phyloP scores from a whole-genome alignment of 2,113 vertebrate species.

The Stegostoma tigrinum region DNA sequence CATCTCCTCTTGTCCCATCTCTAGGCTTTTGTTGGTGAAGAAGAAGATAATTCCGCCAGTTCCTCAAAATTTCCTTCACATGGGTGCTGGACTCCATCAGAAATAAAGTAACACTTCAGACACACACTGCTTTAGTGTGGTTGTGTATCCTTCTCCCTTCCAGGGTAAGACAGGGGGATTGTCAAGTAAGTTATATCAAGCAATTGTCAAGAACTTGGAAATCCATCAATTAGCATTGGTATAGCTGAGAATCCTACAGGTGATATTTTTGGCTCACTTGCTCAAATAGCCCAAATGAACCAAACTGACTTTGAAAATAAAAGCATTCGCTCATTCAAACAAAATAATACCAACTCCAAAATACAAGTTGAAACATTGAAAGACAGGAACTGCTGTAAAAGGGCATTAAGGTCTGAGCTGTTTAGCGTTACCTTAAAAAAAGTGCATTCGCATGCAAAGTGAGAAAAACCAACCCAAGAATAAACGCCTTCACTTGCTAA shows the following conservation, averaged over 20 bases:
- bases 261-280: not conserved
- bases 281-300: not conserved
- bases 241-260: not conserved
- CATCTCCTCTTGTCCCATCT: not conserved
- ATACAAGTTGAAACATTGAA: not conserved
- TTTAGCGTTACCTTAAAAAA: not conserved
- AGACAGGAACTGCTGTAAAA: not conserved
- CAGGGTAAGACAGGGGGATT: not conserved
- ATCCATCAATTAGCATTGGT: not conserved
- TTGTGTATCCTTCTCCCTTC: not conserved
- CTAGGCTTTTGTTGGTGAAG: not conserved
- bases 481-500: not conserved
- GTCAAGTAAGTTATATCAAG: not conserved
- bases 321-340: not conserved
- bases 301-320: not conserved
- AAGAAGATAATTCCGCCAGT: not conserved
- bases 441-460: not conserved
- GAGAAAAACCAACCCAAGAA: not conserved
- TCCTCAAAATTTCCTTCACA: not conserved
- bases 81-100: not conserved
- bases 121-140: not conserved
- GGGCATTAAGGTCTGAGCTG: not conserved
- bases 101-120: not conserved
- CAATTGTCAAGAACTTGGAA: not conserved
- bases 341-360: not conserved